phyloP scores from a whole-genome alignment of 2,888 invertebrate genomes.

The Microdon myrmicae region DNA sequence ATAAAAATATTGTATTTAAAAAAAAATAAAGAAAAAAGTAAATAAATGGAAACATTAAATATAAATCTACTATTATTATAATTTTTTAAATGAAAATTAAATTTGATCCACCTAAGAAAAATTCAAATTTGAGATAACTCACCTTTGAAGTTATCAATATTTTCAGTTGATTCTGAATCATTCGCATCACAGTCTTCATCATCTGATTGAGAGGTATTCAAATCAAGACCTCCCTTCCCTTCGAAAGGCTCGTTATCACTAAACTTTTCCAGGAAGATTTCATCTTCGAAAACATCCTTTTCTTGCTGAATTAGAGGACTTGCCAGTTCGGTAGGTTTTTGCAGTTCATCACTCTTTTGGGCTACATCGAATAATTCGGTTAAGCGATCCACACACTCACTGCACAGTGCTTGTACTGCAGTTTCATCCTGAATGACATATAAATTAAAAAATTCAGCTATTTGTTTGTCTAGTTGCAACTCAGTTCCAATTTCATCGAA shows the following conservation, averaged over 20 bases:
- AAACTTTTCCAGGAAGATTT: not conserved
- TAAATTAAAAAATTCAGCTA: constrained; percentile 57
- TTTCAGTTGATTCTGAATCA: too few species aligned
- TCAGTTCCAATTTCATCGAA: constrained; percentile 63
- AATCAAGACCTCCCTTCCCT: constrained; percentile 43
- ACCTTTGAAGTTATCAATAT: too few species aligned
- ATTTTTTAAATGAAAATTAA: too few species aligned
- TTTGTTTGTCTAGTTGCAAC: constrained; percentile 56
- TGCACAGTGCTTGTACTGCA: constrained; percentile 56
- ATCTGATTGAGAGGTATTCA: too few species aligned
- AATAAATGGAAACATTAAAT: too few species aligned
- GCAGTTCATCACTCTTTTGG: constrained; percentile 54
- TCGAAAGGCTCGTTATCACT: not conserved
- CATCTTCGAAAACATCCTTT: constrained; percentile 45
- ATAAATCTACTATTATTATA: too few species aligned
- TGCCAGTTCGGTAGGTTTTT: too few species aligned
- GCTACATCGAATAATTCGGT: constrained; percentile 60
- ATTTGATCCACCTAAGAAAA: too few species aligned
- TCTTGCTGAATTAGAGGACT: constrained; percentile 40
- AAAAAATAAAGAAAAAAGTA: too few species aligned
- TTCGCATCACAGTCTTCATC: too few species aligned
- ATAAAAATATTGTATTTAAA: too few species aligned
- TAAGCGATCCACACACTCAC: constrained; percentile 58
- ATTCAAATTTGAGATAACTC: too few species aligned
- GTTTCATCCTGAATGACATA: constrained; percentile 39